A percentile compares a stretch with the other conserved stretches of the same genome.
Conservation (phyloP, 2,797 vertebrate genomes). For the Characodon lateralis region DNA sequence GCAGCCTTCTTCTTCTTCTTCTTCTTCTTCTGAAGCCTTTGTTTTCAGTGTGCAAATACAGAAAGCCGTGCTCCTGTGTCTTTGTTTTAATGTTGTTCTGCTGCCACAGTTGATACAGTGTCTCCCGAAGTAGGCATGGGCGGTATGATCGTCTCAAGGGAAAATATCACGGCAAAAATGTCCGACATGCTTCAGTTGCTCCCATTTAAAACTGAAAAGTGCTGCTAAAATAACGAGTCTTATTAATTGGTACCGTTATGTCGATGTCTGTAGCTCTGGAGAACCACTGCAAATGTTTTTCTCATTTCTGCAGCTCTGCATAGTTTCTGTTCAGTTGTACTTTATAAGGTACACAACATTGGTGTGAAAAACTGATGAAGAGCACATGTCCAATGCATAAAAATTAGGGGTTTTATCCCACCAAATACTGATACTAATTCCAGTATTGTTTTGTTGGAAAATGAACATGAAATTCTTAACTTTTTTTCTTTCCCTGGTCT, state of each 20-base stretch:
- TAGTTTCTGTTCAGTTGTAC: not conserved
- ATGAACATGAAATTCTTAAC: not conserved
- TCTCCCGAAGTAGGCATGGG: conserved; percentile 14
- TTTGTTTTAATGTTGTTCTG: not conserved
- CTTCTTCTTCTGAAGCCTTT: conserved; percentile 37
- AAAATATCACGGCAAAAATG: not conserved
- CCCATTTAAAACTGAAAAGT: not conserved
- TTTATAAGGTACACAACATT: not conserved
- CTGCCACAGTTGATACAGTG: conserved; percentile 58
- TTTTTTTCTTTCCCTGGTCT: not conserved
- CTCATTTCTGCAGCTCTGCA: not conserved
- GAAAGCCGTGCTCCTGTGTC: not conserved
- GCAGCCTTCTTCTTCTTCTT: conserved; percentile 60
- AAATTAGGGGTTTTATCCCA: not conserved
- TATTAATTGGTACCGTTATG: not conserved
- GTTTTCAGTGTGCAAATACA: conserved; percentile 47
- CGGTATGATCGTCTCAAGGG: not conserved
- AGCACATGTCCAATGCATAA: not conserved
- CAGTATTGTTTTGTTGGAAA: not conserved
- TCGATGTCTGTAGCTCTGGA: not conserved
- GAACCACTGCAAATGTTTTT: not conserved
- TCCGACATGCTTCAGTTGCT: too few species aligned
- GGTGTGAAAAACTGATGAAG: too few species aligned
- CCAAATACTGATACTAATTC: not conserved
- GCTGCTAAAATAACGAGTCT: not conserved